These are phyloP conservation scores for Pantherophis guttatus DNA, from an alignment of 2,113 vertebrate genomes.

Conservation along the genomic window DNA sequence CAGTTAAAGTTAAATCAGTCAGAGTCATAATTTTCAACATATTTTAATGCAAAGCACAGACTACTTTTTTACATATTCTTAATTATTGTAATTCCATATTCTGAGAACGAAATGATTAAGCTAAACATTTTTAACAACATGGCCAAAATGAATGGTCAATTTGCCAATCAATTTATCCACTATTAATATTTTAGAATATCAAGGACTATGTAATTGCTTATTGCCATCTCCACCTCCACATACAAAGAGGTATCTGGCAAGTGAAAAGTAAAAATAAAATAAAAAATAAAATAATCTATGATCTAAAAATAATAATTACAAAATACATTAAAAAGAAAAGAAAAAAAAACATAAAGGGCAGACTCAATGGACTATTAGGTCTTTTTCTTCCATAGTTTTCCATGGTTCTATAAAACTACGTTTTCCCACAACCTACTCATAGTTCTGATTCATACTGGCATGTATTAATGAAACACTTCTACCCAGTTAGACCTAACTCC, in stretches of 20 bases:
- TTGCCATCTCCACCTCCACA: not conserved
- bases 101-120: not conserved
- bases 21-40: too few relatives aligned
- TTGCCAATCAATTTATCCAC: not conserved
- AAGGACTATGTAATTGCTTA: not conserved
- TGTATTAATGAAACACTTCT: not conserved
- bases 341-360: too few relatives aligned
- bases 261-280: too few relatives aligned
- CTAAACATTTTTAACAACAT: not conserved
- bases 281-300: too few relatives aligned
- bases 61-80: too few relatives aligned
- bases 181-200: not conserved
- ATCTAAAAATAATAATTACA: too few relatives aligned
- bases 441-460: not conserved
- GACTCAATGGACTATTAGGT: too few relatives aligned
- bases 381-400: too few relatives aligned
- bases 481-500: not conserved
- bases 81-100: not conserved
- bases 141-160: not conserved
- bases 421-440: not conserved
- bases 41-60: too few relatives aligned
- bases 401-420: too few relatives aligned
- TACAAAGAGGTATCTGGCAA: not conserved
- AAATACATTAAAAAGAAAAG: too few relatives aligned
- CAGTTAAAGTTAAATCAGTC: too few relatives aligned